Conservation (phyloP, 1,140 invertebrate species). For the Panonychus citri region DNA sequence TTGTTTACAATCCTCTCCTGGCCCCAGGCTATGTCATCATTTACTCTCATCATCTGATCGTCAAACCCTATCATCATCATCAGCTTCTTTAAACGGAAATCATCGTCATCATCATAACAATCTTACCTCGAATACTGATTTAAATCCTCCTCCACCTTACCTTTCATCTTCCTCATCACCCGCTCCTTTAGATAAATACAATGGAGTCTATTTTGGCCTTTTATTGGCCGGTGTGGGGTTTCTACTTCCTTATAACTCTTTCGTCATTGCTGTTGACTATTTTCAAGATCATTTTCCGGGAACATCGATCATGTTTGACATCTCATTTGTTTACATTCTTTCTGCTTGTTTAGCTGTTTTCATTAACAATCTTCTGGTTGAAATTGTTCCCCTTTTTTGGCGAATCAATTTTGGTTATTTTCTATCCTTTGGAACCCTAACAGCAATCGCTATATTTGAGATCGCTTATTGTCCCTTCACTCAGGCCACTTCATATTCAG, state of each 20-base stretch:
- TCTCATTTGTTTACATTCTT: conserved; percentile 67
- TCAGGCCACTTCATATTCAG: conserved; percentile 41
- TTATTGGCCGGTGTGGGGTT: conserved; percentile 67
- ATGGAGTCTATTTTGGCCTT: conserved; percentile 51
- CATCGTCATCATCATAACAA: neutral
- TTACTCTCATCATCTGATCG: neutral
- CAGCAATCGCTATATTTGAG: conserved; percentile 58
- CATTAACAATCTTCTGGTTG: conserved; percentile 58
- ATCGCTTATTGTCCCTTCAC: conserved; percentile 55
- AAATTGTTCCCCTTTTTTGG: conserved; percentile 50
- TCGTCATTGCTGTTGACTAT: conserved; percentile 16
- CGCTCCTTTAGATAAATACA: conserved; percentile 26
- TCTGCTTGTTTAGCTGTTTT: conserved; percentile 62
- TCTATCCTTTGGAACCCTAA: conserved; percentile 49
- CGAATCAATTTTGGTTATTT: conserved; percentile 68
- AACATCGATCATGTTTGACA: conserved; percentile 65
- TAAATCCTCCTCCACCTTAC: too few relatives aligned
- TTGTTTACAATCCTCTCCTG: neutral
- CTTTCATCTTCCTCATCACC: neutral
- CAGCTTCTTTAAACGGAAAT: neutral
- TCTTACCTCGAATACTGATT: too few relatives aligned
- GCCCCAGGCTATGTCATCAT: too few relatives aligned
- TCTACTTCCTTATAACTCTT: conserved; percentile 59
- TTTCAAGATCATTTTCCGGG: conserved; percentile 48
- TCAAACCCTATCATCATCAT: neutral